Evolutionary conservation across 2,113 vertebrate species (phyloP).

Genomic region (Aphyosemion australe): DNA sequence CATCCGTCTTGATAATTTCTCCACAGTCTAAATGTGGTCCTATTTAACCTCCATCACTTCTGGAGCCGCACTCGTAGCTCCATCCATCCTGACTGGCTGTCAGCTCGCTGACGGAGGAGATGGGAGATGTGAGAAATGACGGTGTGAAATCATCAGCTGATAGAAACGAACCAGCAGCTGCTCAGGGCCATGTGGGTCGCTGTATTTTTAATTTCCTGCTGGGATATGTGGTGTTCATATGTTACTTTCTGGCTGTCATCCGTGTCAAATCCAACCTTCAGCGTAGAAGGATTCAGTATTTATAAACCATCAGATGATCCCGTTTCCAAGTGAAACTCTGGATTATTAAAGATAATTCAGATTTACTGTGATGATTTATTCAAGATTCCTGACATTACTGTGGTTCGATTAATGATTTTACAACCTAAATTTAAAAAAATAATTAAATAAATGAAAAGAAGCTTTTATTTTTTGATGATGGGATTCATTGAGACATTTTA

Average conservation of each 20-base stretch:
- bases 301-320: background rate
- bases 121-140: constrained; percentile 2
- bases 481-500: too few species aligned
- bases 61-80: background rate
- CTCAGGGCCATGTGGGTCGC: background rate
- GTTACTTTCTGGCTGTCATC: background rate
- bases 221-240: constrained; percentile 4
- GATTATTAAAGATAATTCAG: background rate
- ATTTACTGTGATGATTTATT: background rate
- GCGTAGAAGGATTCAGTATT: background rate
- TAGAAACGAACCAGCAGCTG: background rate
- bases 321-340: background rate
- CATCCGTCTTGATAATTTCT: constrained; percentile 13
- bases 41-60: constrained; percentile 26
- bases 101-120: constrained; percentile 15
- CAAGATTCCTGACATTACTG: background rate
- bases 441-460: too few species aligned
- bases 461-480: too few species aligned
- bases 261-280: background rate
- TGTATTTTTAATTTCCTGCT: background rate
- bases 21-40: constrained; percentile 12
- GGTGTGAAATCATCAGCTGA: background rate
- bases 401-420: too few species aligned
- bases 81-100: constrained; percentile 9
- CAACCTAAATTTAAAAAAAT: too few species aligned